A percentile compares a stretch with the other conserved stretches of the same genome.
Conservation (phyloP, 2,888 invertebrate species). For the Oegoconia quadripuncta region DNA sequence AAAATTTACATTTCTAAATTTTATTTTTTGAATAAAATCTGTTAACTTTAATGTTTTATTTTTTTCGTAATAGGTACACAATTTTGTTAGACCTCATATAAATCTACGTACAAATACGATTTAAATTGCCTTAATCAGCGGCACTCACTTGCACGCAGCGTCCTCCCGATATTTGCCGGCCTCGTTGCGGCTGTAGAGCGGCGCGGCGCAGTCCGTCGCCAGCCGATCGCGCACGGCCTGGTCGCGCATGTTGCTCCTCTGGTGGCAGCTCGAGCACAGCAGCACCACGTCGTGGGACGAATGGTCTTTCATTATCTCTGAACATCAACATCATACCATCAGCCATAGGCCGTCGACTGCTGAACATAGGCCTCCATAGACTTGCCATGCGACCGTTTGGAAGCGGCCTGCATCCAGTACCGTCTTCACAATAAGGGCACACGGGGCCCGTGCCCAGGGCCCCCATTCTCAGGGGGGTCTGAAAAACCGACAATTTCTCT, state of each 20-base stretch:
- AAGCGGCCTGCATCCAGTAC: no score
- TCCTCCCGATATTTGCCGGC: constrained; percentile 49
- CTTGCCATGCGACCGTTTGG: no score
- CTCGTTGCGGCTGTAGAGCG: constrained; percentile 59
- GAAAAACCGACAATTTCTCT: neutral
- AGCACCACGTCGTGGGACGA: constrained; percentile 89
- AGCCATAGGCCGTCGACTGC: no score
- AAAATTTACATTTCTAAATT: no score
- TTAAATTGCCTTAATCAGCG: neutral
- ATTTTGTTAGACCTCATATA: no score
- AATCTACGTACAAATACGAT: no score
- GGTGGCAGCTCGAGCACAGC: constrained; percentile 86
- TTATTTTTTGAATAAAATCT: no score
- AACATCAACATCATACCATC: no score
- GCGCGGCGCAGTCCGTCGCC: constrained; percentile 81
- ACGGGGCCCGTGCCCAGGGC: constrained; percentile 8
- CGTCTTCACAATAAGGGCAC: constrained; percentile 8
- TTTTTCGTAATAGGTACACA: no score
- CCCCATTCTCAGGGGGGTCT: constrained; percentile 1
- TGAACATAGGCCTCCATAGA: no score
- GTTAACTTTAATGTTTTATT: no score
- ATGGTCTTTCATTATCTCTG: constrained; percentile 87
- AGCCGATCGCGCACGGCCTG: constrained; percentile 78
- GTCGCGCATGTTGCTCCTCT: constrained; percentile 83
- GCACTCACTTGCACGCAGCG: constrained; percentile 40